Evolutionary conservation across 2,113 vertebrate species (phyloP), one percentile per base, ranked within the genome.

Genomic region (Gymnorhina tibicen): DNA sequence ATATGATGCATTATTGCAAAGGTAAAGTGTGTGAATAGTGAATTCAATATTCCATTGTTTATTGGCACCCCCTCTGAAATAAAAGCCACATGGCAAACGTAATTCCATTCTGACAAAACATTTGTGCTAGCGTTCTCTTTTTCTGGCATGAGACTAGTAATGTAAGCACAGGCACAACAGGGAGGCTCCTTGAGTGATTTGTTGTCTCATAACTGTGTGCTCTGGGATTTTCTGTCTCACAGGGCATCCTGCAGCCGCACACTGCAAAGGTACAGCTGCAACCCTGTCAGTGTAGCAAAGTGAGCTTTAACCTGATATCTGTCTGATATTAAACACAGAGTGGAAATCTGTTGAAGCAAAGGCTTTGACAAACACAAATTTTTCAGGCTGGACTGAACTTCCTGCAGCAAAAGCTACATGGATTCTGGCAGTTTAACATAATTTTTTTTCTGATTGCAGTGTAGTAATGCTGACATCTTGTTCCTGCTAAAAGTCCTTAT

Each of bases 381-480:
- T 70, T 70, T 78, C 32, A 59, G 42, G 14, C 27, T 47, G 5
- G 6, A 20, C 16, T 74, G 52, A 81, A 33, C 16, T 42, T 82
- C 39, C 73, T 81, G 18, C 21, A 27, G 27, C 26, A 59, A 42
- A 47, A 79, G 5, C 23, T 55, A 1, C 17, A 13, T 24, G 10
- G n/a, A 42, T 70, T 46, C 6, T 56, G 14, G 11, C 9, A 76
- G 20, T 64, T 75, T 76, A 64, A 44, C 14, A 0, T 3, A 1
- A 16, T 19, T 5, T 55, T 42, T 53, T 26, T 62, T 52, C 37
- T 49, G 66, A 73, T 18, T 77, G 46, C 21, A 56, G 8, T 14
- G 11, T 20, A 41, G 22, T 49, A 19, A 22, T 0, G 0, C 21
- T 73, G 44, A 33, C 7, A 11, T 44, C 26, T 27, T 87, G 63